Evolutionary conservation across 2,797 vertebrate genomes (phyloP).

Genomic region (Bovichtus diacanthus): DNA sequence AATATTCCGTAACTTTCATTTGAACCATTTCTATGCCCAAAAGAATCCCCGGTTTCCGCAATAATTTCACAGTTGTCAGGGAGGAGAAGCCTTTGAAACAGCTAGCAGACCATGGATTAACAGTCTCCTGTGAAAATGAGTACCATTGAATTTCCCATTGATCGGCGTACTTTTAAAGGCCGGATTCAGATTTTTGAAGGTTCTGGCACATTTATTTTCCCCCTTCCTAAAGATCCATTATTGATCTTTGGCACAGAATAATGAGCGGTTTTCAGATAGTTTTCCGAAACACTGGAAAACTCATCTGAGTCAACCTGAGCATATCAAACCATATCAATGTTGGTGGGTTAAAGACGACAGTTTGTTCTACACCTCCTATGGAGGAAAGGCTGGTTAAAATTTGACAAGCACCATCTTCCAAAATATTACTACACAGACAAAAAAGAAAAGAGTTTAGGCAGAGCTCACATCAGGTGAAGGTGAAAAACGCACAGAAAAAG

Average conservation of each 20-base stretch:
- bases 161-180: conserved; percentile 21
- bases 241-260: conserved; percentile 6
- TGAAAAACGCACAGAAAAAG: background rate
- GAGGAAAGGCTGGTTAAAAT: background rate
- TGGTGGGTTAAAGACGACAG: background rate
- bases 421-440: background rate
- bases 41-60: conserved; percentile 6
- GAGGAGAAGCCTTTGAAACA: conserved; percentile 31
- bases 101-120: conserved; percentile 13
- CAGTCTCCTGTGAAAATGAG: conserved; percentile 34
- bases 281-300: background rate
- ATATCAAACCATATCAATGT: background rate
- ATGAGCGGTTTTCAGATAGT: background rate
- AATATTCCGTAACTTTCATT: conserved; percentile 18
- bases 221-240: background rate
- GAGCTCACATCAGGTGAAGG: background rate
- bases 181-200: conserved; percentile 24
- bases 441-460: background rate
- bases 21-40: conserved; percentile 8
- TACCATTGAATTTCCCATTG: conserved; percentile 29
- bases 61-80: conserved; percentile 7
- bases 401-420: background rate
- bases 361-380: background rate
- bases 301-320: background rate
- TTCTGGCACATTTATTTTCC: conserved; percentile 5